Evolutionary conservation across 2,113 vertebrate genomes (phyloP).

Genomic region (Zapus hudsonius): DNA sequence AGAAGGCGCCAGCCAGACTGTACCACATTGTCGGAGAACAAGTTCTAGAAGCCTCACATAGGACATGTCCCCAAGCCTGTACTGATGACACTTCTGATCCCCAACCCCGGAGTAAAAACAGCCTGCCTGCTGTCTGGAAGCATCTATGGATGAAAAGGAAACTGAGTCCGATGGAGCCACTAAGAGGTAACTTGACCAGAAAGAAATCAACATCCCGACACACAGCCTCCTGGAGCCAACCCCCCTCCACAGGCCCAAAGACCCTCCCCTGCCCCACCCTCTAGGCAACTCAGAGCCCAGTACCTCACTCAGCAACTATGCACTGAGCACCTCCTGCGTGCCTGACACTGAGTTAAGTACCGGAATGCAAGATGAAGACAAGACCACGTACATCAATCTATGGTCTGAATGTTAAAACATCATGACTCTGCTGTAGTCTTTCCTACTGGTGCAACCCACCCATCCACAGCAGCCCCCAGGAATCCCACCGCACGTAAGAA

Average conservation of each 20-base stretch:
- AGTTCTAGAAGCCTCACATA: background rate
- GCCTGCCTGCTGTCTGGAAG: background rate
- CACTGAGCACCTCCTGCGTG: background rate
- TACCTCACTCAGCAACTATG: background rate
- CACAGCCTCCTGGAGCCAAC: accelerated
- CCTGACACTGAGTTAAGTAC: background rate
- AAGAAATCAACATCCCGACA: background rate
- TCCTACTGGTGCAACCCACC: background rate
- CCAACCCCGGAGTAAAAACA: background rate
- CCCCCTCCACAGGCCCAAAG: background rate
- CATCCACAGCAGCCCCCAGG: accelerated
- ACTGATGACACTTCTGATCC: accelerated
- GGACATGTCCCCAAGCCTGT: background rate
- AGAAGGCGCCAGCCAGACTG: background rate
- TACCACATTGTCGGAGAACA: no score
- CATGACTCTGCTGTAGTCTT: accelerated
- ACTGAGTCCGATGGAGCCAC: background rate
- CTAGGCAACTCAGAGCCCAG: background rate
- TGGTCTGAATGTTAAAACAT: background rate
- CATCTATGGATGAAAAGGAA: background rate
- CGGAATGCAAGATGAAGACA: background rate
- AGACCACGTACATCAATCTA: accelerated
- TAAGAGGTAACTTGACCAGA: background rate
- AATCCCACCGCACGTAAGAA: no score
- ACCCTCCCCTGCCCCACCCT: background rate